Conservation (phyloP, 2,888 invertebrate species). For the Eupithecia pulchellata region DNA sequence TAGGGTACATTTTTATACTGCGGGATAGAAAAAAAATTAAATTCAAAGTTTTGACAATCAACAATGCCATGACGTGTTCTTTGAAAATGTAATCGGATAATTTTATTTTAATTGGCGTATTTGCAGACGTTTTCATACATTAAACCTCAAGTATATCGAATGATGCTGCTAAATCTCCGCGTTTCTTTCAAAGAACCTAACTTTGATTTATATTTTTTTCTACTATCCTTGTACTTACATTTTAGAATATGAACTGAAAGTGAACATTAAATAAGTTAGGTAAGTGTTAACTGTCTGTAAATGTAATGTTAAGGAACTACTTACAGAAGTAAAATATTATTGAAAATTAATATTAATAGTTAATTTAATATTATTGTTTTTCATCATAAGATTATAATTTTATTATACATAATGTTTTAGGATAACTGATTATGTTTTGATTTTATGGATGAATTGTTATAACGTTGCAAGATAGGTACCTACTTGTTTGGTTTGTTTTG, state of each 20-base stretch:
- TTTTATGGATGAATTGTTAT: constrained; percentile 28
- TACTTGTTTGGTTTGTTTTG: constrained; percentile 26
- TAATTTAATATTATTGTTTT: constrained; percentile 14
- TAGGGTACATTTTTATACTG: constrained; percentile 18
- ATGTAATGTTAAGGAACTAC: constrained; percentile 19
- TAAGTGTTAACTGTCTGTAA: constrained; percentile 36
- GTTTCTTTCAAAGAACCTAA: neutral
- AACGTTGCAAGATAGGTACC: constrained; percentile 20
- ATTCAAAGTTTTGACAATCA: neutral
- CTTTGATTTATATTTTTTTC: constrained; percentile 20
- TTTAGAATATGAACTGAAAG: constrained; percentile 28
- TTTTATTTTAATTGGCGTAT: neutral
- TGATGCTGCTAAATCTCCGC: neutral
- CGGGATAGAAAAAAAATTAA: constrained; percentile 3
- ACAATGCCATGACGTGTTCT: neutral
- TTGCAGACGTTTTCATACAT: neutral
- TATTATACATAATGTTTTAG: constrained; percentile 24
- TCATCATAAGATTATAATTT: constrained; percentile 4
- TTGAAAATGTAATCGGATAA: neutral
- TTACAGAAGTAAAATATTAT: constrained; percentile 26
- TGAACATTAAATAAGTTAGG: constrained; percentile 19
- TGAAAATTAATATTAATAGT: constrained; percentile 1
- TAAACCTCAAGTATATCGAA: neutral
- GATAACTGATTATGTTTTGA: constrained; percentile 33
- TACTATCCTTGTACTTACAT: constrained; percentile 18